Evolutionary conservation across 2,797 vertebrate genomes (phyloP).

Genomic region (Enteromius afrohamiltoni): DNA sequence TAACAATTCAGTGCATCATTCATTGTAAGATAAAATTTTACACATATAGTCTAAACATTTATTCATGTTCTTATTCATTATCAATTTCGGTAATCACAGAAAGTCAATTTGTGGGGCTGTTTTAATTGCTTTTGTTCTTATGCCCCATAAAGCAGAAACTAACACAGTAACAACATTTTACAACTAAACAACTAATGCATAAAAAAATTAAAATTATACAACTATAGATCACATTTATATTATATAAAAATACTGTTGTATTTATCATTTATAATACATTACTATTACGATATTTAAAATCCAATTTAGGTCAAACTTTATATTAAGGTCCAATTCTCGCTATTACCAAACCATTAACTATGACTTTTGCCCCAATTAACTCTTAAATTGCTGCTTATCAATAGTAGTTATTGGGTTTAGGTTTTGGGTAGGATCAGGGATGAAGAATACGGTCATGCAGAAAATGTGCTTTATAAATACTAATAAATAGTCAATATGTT

Average conservation of each 20-base stretch:
- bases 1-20: not conserved
- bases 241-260: not conserved
- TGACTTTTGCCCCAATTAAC: not conserved
- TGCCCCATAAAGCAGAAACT: not conserved
- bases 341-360: not conserved
- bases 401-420: not conserved
- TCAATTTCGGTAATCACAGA: not conserved
- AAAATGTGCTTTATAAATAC: not conserved
- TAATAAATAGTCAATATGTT: not conserved
- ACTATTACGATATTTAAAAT: not conserved
- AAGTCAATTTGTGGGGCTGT: not conserved
- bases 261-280: not conserved
- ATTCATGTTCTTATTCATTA: not conserved
- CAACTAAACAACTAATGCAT: too few species aligned
- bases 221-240: not conserved
- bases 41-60: not conserved
- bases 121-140: not conserved
- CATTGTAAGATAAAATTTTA: not conserved
- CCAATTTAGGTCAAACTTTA: not conserved
- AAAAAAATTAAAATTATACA: not conserved
- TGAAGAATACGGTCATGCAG: not conserved
- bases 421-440: not conserved
- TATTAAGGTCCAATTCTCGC: not conserved
- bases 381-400: not conserved
- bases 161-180: not conserved